These are phyloP conservation scores for Octopus sinensis DNA, from an alignment of 1,140 invertebrate genomes.

Conservation along the genomic window DNA sequence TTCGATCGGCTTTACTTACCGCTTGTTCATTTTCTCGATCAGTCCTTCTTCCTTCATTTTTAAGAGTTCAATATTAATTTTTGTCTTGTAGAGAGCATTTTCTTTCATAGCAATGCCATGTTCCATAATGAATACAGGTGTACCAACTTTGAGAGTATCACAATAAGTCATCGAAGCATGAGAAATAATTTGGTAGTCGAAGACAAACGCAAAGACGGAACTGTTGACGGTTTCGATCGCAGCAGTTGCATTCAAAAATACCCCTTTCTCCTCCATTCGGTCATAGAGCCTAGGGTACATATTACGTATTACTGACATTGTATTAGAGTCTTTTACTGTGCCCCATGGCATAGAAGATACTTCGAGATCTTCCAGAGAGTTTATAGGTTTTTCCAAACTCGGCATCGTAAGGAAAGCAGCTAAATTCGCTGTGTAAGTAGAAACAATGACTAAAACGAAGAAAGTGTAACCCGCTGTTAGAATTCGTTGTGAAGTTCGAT, in stretches of 20 bases:
- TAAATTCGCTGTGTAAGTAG: conserved; percentile 55
- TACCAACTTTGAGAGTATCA: conserved; percentile 35
- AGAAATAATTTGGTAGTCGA: conserved; percentile 47
- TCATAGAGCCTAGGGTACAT: conserved; percentile 33
- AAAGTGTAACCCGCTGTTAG: conserved; percentile 50
- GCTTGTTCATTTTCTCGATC: conserved; percentile 39
- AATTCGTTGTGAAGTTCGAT: conserved; percentile 45
- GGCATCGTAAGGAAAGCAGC: conserved; percentile 53
- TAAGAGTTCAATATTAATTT: conserved; percentile 45
- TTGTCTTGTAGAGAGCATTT: conserved; percentile 45
- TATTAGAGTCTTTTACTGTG: conserved; percentile 47
- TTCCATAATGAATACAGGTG: conserved; percentile 44
- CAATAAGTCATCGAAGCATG: conserved; percentile 41
- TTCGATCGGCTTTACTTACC: conserved; percentile 27
- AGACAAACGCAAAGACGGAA: conserved; percentile 42
- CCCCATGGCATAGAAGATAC: conserved; percentile 35
- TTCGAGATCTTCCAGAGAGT: conserved; percentile 45
- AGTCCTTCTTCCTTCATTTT: conserved; percentile 40
- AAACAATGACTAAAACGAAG: conserved; percentile 52
- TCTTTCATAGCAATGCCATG: conserved; percentile 47
- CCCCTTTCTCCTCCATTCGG: conserved; percentile 33
- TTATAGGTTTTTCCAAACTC: conserved; percentile 43
- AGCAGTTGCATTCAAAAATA: conserved; percentile 33
- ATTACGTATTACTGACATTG: conserved; percentile 43
- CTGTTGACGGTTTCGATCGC: conserved; percentile 28